phyloP scores from a whole-genome alignment of 2,797 vertebrate species.

The Poeciliopsis presidionis region DNA sequence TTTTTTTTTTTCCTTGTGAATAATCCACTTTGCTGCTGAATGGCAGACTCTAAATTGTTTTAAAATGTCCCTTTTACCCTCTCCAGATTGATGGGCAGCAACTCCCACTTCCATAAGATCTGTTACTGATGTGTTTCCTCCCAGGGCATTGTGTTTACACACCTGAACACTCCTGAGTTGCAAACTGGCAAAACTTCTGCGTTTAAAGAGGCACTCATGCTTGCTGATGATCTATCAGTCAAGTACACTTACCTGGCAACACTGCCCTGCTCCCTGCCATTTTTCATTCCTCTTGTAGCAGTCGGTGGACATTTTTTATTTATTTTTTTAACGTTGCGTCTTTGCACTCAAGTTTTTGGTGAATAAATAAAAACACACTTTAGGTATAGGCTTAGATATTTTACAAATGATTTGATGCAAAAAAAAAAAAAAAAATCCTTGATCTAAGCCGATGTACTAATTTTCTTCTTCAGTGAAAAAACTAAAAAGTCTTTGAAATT shows the following conservation, averaged over 20 bases:
- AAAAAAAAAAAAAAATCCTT: background rate
- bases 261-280: background rate
- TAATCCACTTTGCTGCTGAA: background rate
- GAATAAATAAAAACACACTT: background rate
- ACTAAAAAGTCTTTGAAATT: background rate
- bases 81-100: background rate
- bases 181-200: background rate
- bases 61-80: background rate
- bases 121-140: background rate
- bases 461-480: background rate
- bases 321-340: background rate
- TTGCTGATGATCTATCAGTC: background rate
- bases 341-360: background rate
- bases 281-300: background rate
- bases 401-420: background rate
- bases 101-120: conserved; percentile 1
- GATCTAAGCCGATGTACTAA: background rate
- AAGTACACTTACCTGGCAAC: conserved; percentile 2
- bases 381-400: background rate
- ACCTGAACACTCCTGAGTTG: background rate
- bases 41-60: background rate
- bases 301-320: background rate
- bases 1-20: background rate
- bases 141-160: background rate
- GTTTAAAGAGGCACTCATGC: background rate